Base-by-base conservation (phyloP, 64 coral and sea anemone genomes). In the Catalaphyllia jardinei region DNA sequence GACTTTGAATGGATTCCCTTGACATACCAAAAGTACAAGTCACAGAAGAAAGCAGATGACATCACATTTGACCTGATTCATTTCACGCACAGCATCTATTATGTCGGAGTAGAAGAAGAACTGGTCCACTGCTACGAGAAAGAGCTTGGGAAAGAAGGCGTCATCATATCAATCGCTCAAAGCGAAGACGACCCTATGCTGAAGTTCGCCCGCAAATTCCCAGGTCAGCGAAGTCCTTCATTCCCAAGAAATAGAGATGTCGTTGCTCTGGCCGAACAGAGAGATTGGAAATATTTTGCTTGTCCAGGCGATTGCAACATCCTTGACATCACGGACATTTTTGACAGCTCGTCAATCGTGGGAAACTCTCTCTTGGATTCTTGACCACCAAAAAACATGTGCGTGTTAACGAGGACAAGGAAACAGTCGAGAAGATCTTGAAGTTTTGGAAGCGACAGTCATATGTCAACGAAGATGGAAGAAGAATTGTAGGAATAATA, bases 51-150 rank as follows among this genome's bases (percentile, higher is more conserved):
- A 10, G 62, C 71, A 78, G 29, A 74, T 64, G 71, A 83, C 16
- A 60, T 84, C 30, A 64, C 6, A 0, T 62, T 91, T 46, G 72
- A 91, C 67, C 19, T 91, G 20, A 29, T 91, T 76, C 80, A 62
- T 52, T 91, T 91, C 33, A 74, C 86, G 24, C 89, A 91, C 10
- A 91, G 80, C 81, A 12, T 86, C 1, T 91, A 91, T 11, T 86
- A 76, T 72, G 54, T 91, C 51, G 81, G 85, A 46, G 1, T 91
- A 22, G 89, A 91, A 73, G 59, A 60, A 31, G 87, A 74, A 4
- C 33, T 89, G 5, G 60, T 78, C 3, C 11, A 89, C 46, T 73
- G 83, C 19, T 87, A 73, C 30, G 64, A 87, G 83, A 73, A 87
- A 73, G 83, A 87, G 51, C 67, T 87, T 49, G 81, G 65, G 1